Percentiles rank a stretch among this genome's conserved stretches.
Conservation (phyloP, 1,140 invertebrate genomes). For the Procambarus clarkii region DNA sequence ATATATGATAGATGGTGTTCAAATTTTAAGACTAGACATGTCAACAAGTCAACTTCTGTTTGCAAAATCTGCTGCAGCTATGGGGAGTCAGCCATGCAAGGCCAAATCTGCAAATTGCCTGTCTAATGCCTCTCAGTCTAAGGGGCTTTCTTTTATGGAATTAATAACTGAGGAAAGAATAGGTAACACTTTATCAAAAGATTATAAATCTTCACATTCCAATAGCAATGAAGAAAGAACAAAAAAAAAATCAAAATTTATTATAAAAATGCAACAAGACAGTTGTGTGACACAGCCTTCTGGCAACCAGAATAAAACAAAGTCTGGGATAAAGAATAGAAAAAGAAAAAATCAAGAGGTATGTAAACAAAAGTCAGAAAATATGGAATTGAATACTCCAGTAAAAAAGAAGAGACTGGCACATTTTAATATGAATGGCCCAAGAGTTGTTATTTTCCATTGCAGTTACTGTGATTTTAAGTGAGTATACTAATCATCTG, state of each 20-base stretch:
- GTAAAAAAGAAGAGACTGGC: neutral
- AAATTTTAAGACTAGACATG: constrained; percentile 1
- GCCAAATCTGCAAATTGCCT: neutral
- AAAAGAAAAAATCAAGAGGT: neutral
- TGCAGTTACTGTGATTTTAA: neutral
- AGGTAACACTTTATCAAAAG: neutral
- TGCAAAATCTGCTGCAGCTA: neutral
- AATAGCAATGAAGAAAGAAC: neutral
- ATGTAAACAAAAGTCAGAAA: neutral
- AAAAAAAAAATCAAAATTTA: neutral
- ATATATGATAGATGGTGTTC: neutral
- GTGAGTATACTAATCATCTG: neutral
- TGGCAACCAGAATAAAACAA: neutral
- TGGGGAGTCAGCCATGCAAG: neutral
- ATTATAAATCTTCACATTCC: neutral
- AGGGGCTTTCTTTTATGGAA: too few relatives aligned
- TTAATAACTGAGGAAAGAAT: neutral
- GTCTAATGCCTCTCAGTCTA: neutral
- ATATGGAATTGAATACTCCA: neutral
- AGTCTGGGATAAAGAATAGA: neutral
- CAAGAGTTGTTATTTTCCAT: neutral
- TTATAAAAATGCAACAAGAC: neutral
- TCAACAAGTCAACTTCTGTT: neutral
- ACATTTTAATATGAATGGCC: too few relatives aligned
- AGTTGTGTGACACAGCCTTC: neutral